Evolutionary conservation across 2,113 vertebrate species (phyloP).

Genomic region (Esox niger): DNA sequence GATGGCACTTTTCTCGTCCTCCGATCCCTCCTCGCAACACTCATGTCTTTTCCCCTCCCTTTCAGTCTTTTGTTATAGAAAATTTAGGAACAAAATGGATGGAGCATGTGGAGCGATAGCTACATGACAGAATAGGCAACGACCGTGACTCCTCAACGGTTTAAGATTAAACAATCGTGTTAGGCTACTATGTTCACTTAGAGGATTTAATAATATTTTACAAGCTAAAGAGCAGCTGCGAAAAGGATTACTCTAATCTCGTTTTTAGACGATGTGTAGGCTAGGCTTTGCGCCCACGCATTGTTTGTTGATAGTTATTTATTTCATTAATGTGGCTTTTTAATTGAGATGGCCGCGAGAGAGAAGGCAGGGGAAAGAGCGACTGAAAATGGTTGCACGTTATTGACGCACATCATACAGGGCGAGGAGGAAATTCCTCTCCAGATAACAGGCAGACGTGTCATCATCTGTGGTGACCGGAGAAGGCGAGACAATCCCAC

Average conservation of each 20-base stretch:
- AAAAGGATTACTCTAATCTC: constrained; percentile 41
- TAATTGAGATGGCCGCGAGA: constrained; percentile 82
- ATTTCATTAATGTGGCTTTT: constrained; percentile 74
- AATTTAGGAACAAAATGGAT: constrained; percentile 78
- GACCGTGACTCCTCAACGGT: constrained; percentile 53
- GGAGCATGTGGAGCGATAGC: constrained; percentile 66
- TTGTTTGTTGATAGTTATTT: constrained; percentile 75
- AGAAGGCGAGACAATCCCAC: constrained; percentile 51
- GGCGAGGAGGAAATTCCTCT: constrained; percentile 72
- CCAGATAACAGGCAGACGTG: constrained; percentile 72
- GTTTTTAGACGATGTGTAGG: constrained; percentile 50
- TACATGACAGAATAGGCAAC: constrained; percentile 55
- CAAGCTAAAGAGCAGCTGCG: constrained; percentile 23
- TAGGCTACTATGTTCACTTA: not conserved
- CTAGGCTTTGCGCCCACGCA: constrained; percentile 31
- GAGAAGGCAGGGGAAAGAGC: constrained; percentile 64
- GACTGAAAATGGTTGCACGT: constrained; percentile 78
- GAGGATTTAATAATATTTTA: constrained; percentile 28
- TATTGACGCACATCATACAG: constrained; percentile 76
- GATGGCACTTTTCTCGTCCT: constrained; percentile 71
- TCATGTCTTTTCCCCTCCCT: constrained; percentile 68
- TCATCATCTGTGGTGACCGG: constrained; percentile 69
- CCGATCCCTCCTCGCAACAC: constrained; percentile 51
- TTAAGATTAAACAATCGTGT: constrained; percentile 19
- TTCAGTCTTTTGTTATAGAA: constrained; percentile 77